phyloP scores from a whole-genome alignment of 1,140 invertebrate species.

The Eurytemora carolleeae region DNA sequence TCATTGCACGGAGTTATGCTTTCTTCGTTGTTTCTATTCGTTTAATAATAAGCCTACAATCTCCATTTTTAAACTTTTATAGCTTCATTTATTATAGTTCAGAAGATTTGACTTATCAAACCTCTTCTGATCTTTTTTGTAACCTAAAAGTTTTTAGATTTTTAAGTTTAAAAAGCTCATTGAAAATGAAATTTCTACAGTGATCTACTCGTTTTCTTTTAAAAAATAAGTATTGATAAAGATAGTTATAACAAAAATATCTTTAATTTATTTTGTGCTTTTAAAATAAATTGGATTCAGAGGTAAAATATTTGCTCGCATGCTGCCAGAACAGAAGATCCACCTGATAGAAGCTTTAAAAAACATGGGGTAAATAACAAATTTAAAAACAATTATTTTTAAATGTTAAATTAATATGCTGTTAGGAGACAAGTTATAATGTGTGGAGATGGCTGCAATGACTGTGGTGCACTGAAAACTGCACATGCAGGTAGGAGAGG shows the following conservation, averaged over 20 bases:
- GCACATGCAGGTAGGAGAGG: conserved; percentile 32
- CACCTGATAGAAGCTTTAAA: conserved; percentile 34
- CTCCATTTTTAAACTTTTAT: too few relatives aligned
- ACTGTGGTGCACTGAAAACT: conserved; percentile 34
- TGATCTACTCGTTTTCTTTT: neutral
- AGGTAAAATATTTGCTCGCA: conserved; percentile 34
- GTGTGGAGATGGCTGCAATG: conserved; percentile 42
- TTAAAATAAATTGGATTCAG: conserved; percentile 1
- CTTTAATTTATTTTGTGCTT: neutral
- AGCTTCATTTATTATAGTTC: too few relatives aligned
- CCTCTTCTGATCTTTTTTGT: too few relatives aligned
- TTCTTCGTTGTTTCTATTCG: too few relatives aligned
- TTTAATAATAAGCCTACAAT: too few relatives aligned
- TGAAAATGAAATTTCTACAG: too few relatives aligned
- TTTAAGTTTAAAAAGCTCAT: too few relatives aligned
- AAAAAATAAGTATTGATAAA: neutral
- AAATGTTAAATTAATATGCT: neutral
- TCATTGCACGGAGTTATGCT: too few relatives aligned
- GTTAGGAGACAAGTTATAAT: conserved; percentile 30
- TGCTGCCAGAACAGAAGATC: conserved; percentile 40
- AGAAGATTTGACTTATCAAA: too few relatives aligned
- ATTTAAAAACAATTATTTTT: neutral
- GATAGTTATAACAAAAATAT: neutral
- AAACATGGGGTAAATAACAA: conserved; percentile 29
- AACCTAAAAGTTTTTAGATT: too few relatives aligned